Conservation (phyloP, 2,888 invertebrate species). For the Dysmachus trigonus region DNA sequence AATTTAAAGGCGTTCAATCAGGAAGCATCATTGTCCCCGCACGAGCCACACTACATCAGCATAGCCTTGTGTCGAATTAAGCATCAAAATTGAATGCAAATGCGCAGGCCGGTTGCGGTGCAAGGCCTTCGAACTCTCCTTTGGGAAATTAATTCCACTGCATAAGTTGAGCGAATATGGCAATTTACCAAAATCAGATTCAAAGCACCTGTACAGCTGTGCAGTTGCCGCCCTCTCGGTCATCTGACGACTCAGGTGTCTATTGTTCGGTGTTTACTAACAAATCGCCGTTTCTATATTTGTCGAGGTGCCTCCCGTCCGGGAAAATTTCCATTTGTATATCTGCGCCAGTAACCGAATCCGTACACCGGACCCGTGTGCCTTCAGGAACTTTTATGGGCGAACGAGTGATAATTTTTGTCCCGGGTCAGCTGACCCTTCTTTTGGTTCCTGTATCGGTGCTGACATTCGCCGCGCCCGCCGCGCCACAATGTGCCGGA, state of each 20-base stretch:
- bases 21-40: background rate
- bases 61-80: background rate
- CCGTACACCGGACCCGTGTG: background rate
- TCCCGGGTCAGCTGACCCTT: background rate
- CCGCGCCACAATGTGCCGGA: background rate
- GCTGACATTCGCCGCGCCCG: background rate
- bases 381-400: background rate
- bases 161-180: conserved; percentile 21
- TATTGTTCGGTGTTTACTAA: conserved; percentile 8
- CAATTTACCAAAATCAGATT: conserved; percentile 32
- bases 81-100: conserved; percentile 16
- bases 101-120: background rate
- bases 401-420: conserved; percentile 26
- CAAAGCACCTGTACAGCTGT: conserved; percentile 7
- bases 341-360: conserved; percentile 2
- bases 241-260: conserved; percentile 22
- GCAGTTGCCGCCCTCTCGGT: conserved; percentile 24
- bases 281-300: conserved; percentile 34
- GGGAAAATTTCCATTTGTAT: conserved; percentile 11
- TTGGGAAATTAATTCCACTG: conserved; percentile 33
- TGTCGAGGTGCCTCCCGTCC: background rate
- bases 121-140: conserved; percentile 9
- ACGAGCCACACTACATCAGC: background rate
- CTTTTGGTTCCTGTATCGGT: background rate
- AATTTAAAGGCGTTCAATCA: background rate